Evolutionary conservation across 2,797 vertebrate genomes (phyloP).

Genomic region (Molossus alvarezi): DNA sequence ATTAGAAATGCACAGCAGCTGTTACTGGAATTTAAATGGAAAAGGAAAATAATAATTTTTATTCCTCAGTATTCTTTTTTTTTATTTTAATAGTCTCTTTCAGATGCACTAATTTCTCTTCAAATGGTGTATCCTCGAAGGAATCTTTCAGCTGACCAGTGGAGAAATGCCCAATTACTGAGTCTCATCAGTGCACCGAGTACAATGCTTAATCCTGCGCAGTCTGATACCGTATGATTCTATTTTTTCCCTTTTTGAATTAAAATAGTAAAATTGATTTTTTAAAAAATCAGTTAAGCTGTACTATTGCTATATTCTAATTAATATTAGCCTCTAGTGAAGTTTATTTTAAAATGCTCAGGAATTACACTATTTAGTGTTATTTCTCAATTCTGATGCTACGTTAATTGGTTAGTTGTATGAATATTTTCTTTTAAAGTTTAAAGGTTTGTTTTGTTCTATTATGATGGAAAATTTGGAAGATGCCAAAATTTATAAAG

Average conservation of each 20-base stretch:
- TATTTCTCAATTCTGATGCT: slow-evolving; percentile 18
- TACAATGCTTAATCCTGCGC: slow-evolving; percentile 99
- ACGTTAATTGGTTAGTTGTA: not conserved
- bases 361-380: not conserved
- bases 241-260: slow-evolving; percentile 5
- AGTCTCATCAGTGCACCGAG: slow-evolving; percentile 99
- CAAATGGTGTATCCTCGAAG: slow-evolving; percentile 99
- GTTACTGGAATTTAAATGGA: slow-evolving; percentile 42
- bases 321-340: slow-evolving; percentile 42
- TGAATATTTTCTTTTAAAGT: slow-evolving; percentile 19
- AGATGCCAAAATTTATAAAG: slow-evolving; percentile 39
- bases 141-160: slow-evolving; percentile 99
- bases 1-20: not conserved
- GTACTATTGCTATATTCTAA: not conserved
- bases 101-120: slow-evolving; percentile 97
- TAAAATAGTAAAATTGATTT: slow-evolving; percentile 35
- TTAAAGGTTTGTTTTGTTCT: slow-evolving; percentile 59
- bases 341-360: slow-evolving; percentile 58
- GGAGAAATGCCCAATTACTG: slow-evolving; percentile 98
- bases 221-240: slow-evolving; percentile 96
- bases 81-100: slow-evolving; percentile 93
- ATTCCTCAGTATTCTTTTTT: slow-evolving; percentile 60
- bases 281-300: not conserved
- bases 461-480: slow-evolving; percentile 10
- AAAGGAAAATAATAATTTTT: not conserved